Conservation (phyloP, 64 coral and sea anemone genomes). For the Dendronephthya gigantea region DNA sequence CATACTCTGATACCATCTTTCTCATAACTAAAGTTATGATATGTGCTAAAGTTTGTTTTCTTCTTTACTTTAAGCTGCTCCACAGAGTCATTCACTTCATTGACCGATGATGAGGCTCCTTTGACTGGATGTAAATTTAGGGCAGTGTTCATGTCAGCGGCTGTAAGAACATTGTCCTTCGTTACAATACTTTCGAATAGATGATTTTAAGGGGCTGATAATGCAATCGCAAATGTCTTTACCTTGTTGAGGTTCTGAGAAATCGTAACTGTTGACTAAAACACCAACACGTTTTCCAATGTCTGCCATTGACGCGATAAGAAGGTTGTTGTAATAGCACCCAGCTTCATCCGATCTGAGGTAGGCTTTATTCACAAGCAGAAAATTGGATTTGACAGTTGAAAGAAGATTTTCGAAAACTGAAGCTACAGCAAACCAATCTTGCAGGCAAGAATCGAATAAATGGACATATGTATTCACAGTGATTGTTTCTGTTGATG, state of each 20-base stretch:
- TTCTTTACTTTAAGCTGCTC: constrained; percentile 17
- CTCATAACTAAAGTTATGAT: constrained; percentile 26
- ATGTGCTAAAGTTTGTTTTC: constrained; percentile 29
- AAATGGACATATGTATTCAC: constrained; percentile 20
- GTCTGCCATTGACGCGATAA: neutral
- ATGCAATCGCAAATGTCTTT: constrained; percentile 35
- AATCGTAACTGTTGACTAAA: neutral
- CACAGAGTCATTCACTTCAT: constrained; percentile 8
- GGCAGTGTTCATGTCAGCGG: constrained; percentile 22
- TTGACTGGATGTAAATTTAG: constrained; percentile 24
- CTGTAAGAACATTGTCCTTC: constrained; percentile 25
- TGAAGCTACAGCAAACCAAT: constrained; percentile 29
- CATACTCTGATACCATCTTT: constrained; percentile 25
- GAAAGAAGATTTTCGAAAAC: constrained; percentile 5
- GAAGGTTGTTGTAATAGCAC: constrained; percentile 31
- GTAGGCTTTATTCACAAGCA: constrained; percentile 4
- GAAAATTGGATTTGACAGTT: neutral
- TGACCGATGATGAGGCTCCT: constrained; percentile 32
- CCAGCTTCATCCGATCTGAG: constrained; percentile 16
- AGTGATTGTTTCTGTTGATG: neutral
- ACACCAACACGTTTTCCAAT: constrained; percentile 24
- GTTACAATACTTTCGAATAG: constrained; percentile 24
- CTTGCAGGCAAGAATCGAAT: constrained; percentile 20
- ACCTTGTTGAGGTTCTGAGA: constrained; percentile 27
- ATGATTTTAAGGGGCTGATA: constrained; percentile 30